These are phyloP conservation scores for Nannospalax galili DNA, from an alignment of 2,113 vertebrate species.

Conservation along the genomic window DNA sequence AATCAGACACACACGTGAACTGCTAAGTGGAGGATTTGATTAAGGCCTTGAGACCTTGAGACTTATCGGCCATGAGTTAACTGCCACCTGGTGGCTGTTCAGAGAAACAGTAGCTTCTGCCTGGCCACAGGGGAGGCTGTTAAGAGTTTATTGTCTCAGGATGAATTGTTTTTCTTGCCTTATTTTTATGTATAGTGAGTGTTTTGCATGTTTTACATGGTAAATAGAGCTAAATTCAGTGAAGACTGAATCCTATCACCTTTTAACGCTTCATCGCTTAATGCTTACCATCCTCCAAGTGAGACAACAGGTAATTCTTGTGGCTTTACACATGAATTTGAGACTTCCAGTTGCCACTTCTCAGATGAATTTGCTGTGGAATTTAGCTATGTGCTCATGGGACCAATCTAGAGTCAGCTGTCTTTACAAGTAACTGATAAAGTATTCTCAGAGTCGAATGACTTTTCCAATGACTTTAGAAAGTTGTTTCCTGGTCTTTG, in stretches of 20 bases:
- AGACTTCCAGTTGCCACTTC: fast-evolving
- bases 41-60: slow-evolving; percentile 78
- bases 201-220: slow-evolving; percentile 66
- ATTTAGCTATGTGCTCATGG: neutral
- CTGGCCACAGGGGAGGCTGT: neutral
- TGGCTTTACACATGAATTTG: neutral
- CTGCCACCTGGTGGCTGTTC: neutral
- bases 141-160: slow-evolving; percentile 1
- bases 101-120: neutral
- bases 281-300: neutral
- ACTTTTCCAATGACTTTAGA: neutral
- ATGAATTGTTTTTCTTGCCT: slow-evolving; percentile 42
- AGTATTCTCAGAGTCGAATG: neutral
- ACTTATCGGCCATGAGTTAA: slow-evolving; percentile 82
- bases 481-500: neutral
- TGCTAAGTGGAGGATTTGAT: slow-evolving; percentile 80
- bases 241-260: neutral
- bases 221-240: slow-evolving; percentile 34
- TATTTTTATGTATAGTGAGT: slow-evolving; percentile 77
- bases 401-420: neutral
- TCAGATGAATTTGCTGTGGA: neutral
- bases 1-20: slow-evolving; percentile 86
- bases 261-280: neutral
- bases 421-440: neutral
- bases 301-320: neutral